These are phyloP conservation scores for Rutpela maculata DNA, from an alignment of 2,888 invertebrate genomes.

Conservation along the genomic window DNA sequence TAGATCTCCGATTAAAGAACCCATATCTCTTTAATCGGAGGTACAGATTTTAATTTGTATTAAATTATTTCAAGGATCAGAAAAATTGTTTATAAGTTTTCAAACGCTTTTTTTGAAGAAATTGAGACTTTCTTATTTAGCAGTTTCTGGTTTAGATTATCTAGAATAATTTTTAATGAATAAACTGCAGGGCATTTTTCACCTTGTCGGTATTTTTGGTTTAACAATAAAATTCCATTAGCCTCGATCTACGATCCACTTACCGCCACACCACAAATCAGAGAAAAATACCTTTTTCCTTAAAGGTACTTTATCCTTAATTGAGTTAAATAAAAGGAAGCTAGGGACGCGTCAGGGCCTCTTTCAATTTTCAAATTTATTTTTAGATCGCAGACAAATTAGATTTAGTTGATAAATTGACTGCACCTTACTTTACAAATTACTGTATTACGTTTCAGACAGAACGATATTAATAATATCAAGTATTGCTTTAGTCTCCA, in stretches of 20 bases:
- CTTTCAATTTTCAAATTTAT: slow-evolving; percentile 6
- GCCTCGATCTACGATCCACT: background rate
- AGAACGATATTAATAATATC: no score
- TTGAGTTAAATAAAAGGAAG: background rate
- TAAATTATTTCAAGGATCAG: no score
- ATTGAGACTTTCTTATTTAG: no score
- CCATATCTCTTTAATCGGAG: no score
- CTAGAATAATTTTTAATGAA: background rate
- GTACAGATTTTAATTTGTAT: no score
- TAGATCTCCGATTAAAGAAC: no score
- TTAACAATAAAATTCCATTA: slow-evolving; percentile 13
- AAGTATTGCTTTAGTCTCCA: no score
- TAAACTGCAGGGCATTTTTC: background rate
- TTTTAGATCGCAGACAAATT: background rate
- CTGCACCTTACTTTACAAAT: background rate
- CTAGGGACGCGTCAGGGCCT: background rate
- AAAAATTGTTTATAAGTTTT: no score
- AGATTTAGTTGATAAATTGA: background rate
- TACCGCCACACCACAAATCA: background rate
- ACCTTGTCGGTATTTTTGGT: background rate
- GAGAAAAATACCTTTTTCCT: slow-evolving; percentile 5
- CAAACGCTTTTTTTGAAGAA: no score
- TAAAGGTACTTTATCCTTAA: background rate
- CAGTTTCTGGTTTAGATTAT: no score
- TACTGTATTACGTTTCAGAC: background rate